A percentile compares a stretch with the other conserved stretches of the same genome.
Evolutionary conservation across 1,140 invertebrate genomes (phyloP).

Genomic region (Chrysomallon squamiferum): DNA sequence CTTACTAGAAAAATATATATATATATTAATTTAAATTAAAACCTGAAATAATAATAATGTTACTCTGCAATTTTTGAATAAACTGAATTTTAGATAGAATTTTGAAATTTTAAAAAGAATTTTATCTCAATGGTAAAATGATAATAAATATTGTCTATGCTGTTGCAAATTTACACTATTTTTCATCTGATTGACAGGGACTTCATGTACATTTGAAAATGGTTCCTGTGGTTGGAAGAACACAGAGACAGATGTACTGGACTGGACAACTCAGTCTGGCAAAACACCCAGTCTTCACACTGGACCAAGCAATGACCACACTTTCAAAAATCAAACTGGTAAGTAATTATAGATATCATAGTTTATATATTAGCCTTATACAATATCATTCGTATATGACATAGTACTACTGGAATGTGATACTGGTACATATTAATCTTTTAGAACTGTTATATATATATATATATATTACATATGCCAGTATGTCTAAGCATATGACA

Average conservation of each 20-base stretch:
- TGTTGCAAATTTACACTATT: no score
- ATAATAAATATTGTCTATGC: no score
- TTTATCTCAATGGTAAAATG: no score
- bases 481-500: no score
- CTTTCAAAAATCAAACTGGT: slow-evolving; percentile 36
- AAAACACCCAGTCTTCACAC: slow-evolving; percentile 23
- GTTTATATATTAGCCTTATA: neutral
- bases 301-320: slow-evolving; percentile 54
- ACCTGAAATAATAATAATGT: no score
- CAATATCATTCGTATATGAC: neutral
- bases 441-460: no score
- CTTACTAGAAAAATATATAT: no score
- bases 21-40: no score
- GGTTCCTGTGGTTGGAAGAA: slow-evolving; percentile 50
- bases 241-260: slow-evolving; percentile 25
- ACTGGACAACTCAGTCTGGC: slow-evolving; percentile 35
- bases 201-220: slow-evolving; percentile 54
- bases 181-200: slow-evolving; percentile 33
- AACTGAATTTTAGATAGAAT: no score
- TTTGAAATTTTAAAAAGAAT: no score
- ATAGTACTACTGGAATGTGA: neutral
- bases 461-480: no score
- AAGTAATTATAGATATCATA: neutral
- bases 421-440: neutral
- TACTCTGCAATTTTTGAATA: no score